These are phyloP conservation scores for Panurus biarmicus DNA, from an alignment of 2,113 vertebrate genomes.

Conservation along the genomic window DNA sequence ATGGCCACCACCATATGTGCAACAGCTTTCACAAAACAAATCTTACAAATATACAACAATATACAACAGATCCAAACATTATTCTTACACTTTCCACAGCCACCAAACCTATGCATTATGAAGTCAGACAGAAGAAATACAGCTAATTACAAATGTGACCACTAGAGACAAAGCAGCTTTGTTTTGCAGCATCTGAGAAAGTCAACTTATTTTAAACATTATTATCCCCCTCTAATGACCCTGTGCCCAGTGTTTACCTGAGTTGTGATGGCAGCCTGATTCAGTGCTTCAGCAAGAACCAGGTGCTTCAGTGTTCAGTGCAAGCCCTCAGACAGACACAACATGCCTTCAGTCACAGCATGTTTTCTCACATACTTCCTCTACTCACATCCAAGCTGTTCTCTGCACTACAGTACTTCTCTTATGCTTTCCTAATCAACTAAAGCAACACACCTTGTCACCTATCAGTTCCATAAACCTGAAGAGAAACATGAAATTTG, in stretches of 20 bases:
- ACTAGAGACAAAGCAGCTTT: background rate
- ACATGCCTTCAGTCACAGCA: background rate
- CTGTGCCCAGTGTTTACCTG: background rate
- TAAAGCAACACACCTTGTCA: background rate
- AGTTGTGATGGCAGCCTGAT: background rate
- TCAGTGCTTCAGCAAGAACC: background rate
- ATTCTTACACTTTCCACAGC: background rate
- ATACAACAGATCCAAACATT: background rate
- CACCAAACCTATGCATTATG: background rate
- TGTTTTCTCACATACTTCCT: background rate
- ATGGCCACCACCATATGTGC: slow-evolving; percentile 44
- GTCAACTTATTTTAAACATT: background rate
- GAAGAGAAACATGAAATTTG: background rate
- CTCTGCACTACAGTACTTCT: background rate
- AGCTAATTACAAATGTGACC: background rate
- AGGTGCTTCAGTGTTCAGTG: background rate
- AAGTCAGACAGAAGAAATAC: background rate
- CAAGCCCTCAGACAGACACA: background rate
- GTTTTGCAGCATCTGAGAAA: background rate
- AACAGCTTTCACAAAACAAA: slow-evolving; percentile 25
- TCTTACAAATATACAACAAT: background rate
- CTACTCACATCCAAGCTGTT: background rate
- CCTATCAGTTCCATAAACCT: slow-evolving; percentile 26
- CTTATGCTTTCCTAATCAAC: background rate
- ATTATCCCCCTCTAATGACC: background rate